phyloP scores from a whole-genome alignment of 2,888 invertebrate species.

The Rotaria sp. region DNA sequence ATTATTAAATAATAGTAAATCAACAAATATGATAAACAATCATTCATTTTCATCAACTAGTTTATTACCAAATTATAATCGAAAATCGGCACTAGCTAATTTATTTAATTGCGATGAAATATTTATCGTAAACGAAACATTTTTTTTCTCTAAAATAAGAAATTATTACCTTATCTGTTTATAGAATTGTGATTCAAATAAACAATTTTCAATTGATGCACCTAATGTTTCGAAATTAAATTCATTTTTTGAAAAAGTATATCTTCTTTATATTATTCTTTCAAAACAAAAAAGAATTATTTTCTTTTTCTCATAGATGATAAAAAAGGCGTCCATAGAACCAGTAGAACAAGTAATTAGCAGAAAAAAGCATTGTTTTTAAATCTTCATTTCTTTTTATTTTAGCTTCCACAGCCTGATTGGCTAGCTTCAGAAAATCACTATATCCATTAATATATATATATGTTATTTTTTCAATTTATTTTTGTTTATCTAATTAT shows the following conservation, averaged over 20 bases:
- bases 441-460: not conserved
- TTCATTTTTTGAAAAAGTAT: conserved; percentile 30
- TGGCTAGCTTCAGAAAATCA: not conserved
- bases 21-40: not conserved
- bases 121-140: not conserved
- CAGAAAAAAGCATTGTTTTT: too few relatives aligned
- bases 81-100: not conserved
- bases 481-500: not conserved
- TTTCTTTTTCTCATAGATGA: not conserved
- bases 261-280: not conserved
- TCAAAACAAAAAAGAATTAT: too few relatives aligned
- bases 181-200: conserved; percentile 12
- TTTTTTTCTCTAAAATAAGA: not conserved
- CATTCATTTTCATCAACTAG: not conserved
- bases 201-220: not conserved
- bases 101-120: conserved; percentile 28
- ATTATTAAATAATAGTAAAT: not conserved
- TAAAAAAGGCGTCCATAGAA: not conserved
- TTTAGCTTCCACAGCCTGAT: not conserved
- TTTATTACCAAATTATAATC: conserved; percentile 6
- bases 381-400: not conserved
- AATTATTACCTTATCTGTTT: not conserved
- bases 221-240: not conserved
- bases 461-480: not conserved
- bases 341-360: not conserved